Conservation (phyloP, 2,113 vertebrate genomes). For the Ceyx melanurus region DNA sequence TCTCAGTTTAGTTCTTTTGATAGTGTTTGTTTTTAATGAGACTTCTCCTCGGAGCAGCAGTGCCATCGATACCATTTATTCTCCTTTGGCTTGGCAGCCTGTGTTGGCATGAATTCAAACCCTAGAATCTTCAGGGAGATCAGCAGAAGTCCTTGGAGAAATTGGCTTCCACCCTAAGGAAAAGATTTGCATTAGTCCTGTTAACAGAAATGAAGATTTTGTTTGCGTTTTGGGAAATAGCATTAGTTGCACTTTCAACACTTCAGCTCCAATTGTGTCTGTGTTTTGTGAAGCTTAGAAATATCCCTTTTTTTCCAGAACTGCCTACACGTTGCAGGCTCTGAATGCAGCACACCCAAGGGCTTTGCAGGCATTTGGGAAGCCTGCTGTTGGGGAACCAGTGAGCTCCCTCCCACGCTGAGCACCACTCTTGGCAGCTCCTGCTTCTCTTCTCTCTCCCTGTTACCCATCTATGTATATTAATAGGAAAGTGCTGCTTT, state of each 20-base stretch:
- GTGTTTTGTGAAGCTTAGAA: slow-evolving; percentile 5
- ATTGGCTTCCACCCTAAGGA: neutral
- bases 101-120: neutral
- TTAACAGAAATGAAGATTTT: neutral
- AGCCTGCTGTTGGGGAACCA: slow-evolving; percentile 13
- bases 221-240: neutral
- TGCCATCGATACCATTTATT: neutral
- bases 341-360: neutral
- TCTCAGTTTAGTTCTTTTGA: neutral
- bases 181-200: neutral
- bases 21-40: neutral
- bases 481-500: neutral
- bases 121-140: neutral
- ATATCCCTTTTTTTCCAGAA: neutral
- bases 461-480: neutral
- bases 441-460: neutral
- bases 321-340: slow-evolving; percentile 11
- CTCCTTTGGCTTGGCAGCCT: neutral
- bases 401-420: neutral
- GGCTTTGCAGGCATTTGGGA: neutral
- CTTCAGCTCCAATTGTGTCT: neutral
- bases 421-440: neutral
- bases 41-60: neutral
- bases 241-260: neutral
- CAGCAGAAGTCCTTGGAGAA: neutral